Conservation (phyloP, 2,888 invertebrate species). For the Graphium colonna region DNA sequence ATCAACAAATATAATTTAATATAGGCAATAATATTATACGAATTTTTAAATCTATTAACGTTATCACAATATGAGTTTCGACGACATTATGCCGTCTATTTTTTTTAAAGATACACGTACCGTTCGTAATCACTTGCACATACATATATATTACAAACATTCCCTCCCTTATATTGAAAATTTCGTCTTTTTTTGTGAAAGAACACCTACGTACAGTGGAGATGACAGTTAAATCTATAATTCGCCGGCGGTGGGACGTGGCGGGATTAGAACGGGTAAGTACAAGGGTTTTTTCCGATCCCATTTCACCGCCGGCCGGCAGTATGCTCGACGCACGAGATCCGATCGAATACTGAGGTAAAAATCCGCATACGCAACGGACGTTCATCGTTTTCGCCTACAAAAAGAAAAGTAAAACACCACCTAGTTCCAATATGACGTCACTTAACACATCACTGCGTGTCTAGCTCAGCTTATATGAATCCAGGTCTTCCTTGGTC, state of each 20-base stretch:
- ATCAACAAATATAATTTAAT: conserved; percentile 73
- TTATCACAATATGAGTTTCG: conserved; percentile 67
- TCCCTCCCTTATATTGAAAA: conserved; percentile 41
- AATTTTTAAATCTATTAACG: conserved; percentile 60
- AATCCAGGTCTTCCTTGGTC: too few relatives aligned
- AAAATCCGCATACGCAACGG: conserved; percentile 5
- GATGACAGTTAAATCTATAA: conserved; percentile 19
- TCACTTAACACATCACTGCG: too few relatives aligned
- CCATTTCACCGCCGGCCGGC: not conserved
- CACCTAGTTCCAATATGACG: too few relatives aligned
- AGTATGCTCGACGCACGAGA: conserved; percentile 10
- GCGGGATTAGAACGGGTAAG: not conserved
- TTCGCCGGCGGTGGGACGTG: not conserved
- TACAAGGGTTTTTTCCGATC: not conserved
- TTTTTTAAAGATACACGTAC: conserved; percentile 43
- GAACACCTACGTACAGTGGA: conserved; percentile 28
- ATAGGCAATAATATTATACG: conserved; percentile 66
- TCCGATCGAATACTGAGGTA: conserved; percentile 23
- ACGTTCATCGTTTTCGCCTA: too few relatives aligned
- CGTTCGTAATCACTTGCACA: conserved; percentile 41
- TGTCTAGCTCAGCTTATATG: too few relatives aligned
- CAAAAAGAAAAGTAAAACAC: too few relatives aligned
- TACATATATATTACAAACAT: conserved; percentile 43
- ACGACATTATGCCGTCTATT: conserved; percentile 58
- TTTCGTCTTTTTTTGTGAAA: conserved; percentile 38